These are phyloP conservation scores for Ladona fulva DNA, from an alignment of 1,140 invertebrate genomes.

Conservation along the genomic window DNA sequence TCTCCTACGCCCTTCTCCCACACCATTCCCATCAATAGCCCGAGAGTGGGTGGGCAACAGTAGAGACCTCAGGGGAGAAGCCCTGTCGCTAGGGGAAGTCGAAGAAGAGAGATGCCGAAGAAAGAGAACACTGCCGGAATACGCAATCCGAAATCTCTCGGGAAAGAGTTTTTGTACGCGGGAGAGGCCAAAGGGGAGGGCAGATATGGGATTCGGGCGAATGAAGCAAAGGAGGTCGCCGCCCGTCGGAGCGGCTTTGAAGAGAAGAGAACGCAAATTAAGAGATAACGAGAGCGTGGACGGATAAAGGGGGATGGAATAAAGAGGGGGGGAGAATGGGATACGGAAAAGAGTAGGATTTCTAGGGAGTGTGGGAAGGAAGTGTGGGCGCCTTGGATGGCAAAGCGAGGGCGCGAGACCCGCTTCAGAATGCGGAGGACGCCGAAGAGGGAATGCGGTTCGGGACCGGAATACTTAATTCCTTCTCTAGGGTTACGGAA, in stretches of 20 bases:
- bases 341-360: background rate
- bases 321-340: background rate
- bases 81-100: too few relatives aligned
- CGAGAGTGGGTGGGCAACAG: too few relatives aligned
- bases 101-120: background rate
- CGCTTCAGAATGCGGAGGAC: background rate
- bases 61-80: too few relatives aligned
- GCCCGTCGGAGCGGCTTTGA: background rate
- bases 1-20: too few relatives aligned
- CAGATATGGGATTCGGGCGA: background rate
- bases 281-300: background rate
- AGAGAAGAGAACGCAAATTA: background rate
- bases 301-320: background rate
- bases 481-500: background rate
- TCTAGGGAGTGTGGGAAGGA: background rate
- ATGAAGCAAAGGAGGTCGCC: background rate
- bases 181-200: background rate
- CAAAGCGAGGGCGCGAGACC: background rate
- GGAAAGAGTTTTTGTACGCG: too few relatives aligned
- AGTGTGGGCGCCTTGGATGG: background rate
- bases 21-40: too few relatives aligned
- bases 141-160: background rate
- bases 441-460: background rate
- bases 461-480: conserved; percentile 3
- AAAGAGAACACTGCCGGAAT: background rate